Evolutionary conservation across 2,797 vertebrate species (phyloP), one percentile per base, ranked within the genome.

Genomic region (Mareca penelope): DNA sequence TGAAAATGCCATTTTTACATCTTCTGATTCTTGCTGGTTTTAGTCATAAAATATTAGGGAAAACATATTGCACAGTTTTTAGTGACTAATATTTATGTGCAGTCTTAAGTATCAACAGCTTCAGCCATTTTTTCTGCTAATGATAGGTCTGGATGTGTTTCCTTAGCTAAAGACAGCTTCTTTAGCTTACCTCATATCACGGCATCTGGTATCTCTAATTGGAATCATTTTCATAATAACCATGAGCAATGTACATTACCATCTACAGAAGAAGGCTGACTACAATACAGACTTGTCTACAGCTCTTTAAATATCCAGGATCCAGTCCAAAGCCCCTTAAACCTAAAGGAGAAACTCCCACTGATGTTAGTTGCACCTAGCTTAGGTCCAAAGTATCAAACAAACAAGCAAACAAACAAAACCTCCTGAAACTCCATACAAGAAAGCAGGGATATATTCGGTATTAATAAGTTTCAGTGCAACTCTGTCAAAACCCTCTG

Each of bases 191-290:
- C 85, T 97, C 93, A 95, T 96, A 95, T 96, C 92, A 90, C 0
- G 3, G 94, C 91, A 95, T 95, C 96, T 97, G 93, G 60, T 96
- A 96, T 95, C 93, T 96, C 90, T 97, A 95, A 96, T 96, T 94
- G 91, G 91, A 89, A 96, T 97, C 64, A 95, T 97, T 96, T 96
- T 96, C 96, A 94, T 96, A 96, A 95, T 97, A 94, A 94, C 90
- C 91, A 91, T 91, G 78, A 97, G 95, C 95, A 97, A 91, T 91
- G 85, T 80, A 91, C 93, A 95, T 96, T 96, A 87, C 75, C 88
- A 85, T 93, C 89, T 95, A 95, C 93, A 96, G 85, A 93, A 96
- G 85, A 93, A 93, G 83, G 71, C 85, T 90, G 96, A 90, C 85
- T 96, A 75, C 90, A 95, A 94, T 60, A 60, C 77, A 87, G 91